Conservation (phyloP, 2,888 invertebrate genomes). For the Zelleria hepariella region DNA sequence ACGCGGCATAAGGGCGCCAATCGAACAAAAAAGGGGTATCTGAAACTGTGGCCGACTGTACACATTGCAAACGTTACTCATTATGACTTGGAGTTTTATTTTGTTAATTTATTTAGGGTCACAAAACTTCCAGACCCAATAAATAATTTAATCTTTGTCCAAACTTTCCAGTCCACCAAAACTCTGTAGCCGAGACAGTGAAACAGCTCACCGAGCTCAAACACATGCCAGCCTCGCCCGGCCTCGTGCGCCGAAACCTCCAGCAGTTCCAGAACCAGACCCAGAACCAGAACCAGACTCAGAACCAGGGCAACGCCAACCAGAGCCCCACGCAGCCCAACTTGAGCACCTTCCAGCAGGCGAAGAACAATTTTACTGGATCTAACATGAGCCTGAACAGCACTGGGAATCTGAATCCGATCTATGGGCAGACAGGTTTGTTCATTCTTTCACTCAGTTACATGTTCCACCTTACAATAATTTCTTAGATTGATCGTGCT, state of each 20-base stretch:
- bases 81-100: too few species aligned
- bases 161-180: conserved; percentile 37
- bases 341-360: conserved; percentile 54
- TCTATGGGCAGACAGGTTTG: conserved; percentile 53
- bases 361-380: conserved; percentile 45
- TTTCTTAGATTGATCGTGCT: too few species aligned
- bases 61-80: too few species aligned
- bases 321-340: conserved; percentile 28
- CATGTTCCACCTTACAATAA: too few species aligned
- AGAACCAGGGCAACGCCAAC: too few species aligned
- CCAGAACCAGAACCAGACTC: conserved; percentile 14
- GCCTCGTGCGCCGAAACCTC: conserved; percentile 78
- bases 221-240: conserved; percentile 90
- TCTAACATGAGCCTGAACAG: conserved; percentile 48
- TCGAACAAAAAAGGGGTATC: too few species aligned
- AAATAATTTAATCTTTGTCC: too few species aligned
- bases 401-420: conserved; percentile 59
- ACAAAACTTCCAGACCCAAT: conserved; percentile 9
- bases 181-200: conserved; percentile 86
- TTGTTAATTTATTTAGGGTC: too few species aligned
- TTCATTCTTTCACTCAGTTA: not conserved
- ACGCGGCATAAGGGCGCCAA: too few species aligned
- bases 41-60: too few species aligned
- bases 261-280: conserved; percentile 37
- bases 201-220: conserved; percentile 87